A percentile compares a stretch with the other conserved stretches of the same genome.
phyloP scores from a whole-genome alignment of 2,888 invertebrate species.

The Drosophila rubida region DNA sequence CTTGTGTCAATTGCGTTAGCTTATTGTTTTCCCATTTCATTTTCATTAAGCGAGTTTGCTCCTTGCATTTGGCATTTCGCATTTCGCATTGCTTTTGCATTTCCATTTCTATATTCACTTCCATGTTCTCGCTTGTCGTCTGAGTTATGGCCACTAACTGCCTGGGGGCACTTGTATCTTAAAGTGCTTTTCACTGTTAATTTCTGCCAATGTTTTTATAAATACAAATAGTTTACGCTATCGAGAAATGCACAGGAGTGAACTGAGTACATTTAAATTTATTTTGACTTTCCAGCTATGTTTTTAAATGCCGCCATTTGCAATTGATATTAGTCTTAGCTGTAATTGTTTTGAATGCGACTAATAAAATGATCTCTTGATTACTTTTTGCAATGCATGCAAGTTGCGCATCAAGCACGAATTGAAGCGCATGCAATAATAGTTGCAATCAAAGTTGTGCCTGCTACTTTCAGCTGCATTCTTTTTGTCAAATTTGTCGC shows the following conservation, averaged over 20 bases:
- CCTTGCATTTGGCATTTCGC: slow-evolving; percentile 21
- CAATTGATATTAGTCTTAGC: too few relatives aligned
- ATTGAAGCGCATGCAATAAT: background rate
- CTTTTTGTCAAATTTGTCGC: background rate
- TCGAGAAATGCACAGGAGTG: background rate
- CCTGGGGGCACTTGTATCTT: background rate
- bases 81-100: slow-evolving; percentile 31
- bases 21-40: slow-evolving; percentile 32
- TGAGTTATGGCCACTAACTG: slow-evolving; percentile 3
- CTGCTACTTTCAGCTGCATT: background rate
- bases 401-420: background rate
- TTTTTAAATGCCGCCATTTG: too few relatives aligned
- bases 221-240: background rate
- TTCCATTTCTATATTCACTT: slow-evolving; percentile 6
- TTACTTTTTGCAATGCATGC: background rate
- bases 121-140: slow-evolving; percentile 1
- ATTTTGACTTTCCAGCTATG: too few relatives aligned
- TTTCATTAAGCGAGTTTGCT: slow-evolving; percentile 27
- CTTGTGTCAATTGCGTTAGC: slow-evolving; percentile 27
- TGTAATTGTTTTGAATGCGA: too few relatives aligned
- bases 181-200: slow-evolving; percentile 26
- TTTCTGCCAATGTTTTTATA: background rate
- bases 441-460: background rate
- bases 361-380: too few relatives aligned
- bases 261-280: background rate